Base-by-base conservation (phyloP, 2,797 vertebrate genomes). In the Gambusia yucatana region DNA sequence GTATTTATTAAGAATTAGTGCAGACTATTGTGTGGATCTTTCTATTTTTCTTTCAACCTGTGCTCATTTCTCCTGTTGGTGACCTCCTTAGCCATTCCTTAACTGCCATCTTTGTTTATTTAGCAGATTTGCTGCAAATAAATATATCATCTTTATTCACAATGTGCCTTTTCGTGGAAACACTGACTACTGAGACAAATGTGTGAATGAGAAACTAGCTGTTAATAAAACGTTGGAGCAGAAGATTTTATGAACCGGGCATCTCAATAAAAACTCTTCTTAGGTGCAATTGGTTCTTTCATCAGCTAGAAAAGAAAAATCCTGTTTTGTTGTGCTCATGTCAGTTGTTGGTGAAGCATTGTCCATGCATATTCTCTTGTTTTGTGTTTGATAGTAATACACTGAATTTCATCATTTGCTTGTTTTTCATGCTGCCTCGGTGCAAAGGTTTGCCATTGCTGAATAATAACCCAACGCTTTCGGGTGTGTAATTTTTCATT, bases 401-500 rank as follows among this genome's bases (percentile, higher is more conserved):
- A 14, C 57, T 30, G 57, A 73, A 55, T 41, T 41, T 73, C 48
- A 57, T 50, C 22, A 73, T 25, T 25, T 73, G 5, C 39, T 55
- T 25, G 5, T n/a, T 74, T 59, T 44, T 74, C 7, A 55, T n/a
- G 14, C 14, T 59, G 50, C 50, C 46, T 73, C 20, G 4, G 33
- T 41, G 39, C 25, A 57, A n/a, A 74, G 20, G 52, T 39, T 57
- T 57, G 36, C n/a, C 36, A 57, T n/a, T 57, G 7, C 73, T 43
- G 16, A 74, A 57, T 17, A 74, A 74, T 55, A 28, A 20, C 36
- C 28, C 25, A 4, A n/a, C 6, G 55, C 33, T 74, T 74, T 43
- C 16, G 41, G 73, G 73, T 74, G 39, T 74, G 41, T 59, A 74
- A 74, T 43, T 17, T 59, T 74, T 74, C 41, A 33, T 61, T 20